A percentile compares a stretch with the other conserved stretches of the same genome.
phyloP scores from a whole-genome alignment of 2,888 invertebrate species.

The Serripes groenlandicus region DNA sequence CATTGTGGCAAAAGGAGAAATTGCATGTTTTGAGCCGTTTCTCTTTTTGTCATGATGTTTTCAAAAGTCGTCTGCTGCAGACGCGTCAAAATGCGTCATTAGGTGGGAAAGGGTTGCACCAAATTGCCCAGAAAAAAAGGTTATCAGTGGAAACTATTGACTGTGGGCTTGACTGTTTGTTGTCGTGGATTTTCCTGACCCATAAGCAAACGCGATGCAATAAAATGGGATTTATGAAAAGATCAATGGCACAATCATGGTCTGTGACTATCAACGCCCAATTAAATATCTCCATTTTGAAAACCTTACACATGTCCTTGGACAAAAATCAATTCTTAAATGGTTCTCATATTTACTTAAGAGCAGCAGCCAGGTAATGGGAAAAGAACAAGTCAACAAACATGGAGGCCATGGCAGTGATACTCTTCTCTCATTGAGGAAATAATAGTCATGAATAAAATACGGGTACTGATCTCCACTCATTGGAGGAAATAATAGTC shows the following conservation, averaged over 20 bases:
- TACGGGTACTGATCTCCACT: too few relatives aligned
- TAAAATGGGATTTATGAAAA: conserved; percentile 9
- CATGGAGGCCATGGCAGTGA: not conserved
- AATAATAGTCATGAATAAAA: not conserved
- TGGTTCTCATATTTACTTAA: conserved; percentile 20
- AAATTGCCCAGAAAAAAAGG: too few relatives aligned
- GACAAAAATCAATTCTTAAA: conserved; percentile 18
- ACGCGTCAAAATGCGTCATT: too few relatives aligned
- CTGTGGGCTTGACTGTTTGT: too few relatives aligned
- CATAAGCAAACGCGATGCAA: conserved; percentile 1
- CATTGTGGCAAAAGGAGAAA: not conserved
- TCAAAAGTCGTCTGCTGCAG: too few relatives aligned
- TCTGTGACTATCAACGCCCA: conserved; percentile 13
- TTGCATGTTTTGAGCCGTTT: not conserved
- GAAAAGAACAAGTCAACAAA: conserved; percentile 26
- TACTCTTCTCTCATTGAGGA: not conserved
- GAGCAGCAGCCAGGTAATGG: conserved; percentile 16
- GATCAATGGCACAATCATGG: conserved; percentile 23
- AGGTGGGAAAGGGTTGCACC: too few relatives aligned
- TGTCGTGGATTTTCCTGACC: not conserved
- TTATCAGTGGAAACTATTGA: too few relatives aligned
- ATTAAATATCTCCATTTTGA: conserved; percentile 18
- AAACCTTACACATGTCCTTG: conserved; percentile 12
- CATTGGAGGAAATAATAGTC: too few relatives aligned
- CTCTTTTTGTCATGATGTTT: too few relatives aligned